Conservation (phyloP, 2,113 vertebrate genomes). For the Ctenodactylus gundi region DNA sequence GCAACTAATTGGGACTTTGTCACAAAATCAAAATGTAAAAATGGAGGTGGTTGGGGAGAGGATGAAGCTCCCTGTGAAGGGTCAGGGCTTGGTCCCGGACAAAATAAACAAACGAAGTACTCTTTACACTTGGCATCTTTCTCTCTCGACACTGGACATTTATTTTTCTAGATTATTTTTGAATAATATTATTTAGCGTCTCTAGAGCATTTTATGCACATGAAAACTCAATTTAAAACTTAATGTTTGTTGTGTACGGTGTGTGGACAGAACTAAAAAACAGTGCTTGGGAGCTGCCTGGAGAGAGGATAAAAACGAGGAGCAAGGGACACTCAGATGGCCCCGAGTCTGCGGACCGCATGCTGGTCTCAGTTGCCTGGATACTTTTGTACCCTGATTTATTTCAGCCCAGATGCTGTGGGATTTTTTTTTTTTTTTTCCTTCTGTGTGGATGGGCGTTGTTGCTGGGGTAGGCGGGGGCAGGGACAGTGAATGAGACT, state of each 20-base stretch:
- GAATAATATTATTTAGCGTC: not conserved
- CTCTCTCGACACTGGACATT: not conserved
- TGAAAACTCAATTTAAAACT: conserved; percentile 16
- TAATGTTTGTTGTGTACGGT: not conserved
- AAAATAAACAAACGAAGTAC: no score
- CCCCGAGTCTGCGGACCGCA: not conserved
- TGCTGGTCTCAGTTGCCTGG: not conserved
- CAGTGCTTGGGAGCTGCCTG: accelerated
- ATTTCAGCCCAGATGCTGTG: conserved; percentile 70
- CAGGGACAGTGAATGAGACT: conserved; percentile 37
- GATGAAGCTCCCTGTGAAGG: no score
- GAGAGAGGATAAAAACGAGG: not conserved
- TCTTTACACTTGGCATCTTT: no score
- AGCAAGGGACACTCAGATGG: not conserved
- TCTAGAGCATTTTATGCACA: not conserved
- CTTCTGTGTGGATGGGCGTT: conserved; percentile 60
- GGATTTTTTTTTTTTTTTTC: conserved; percentile 60
- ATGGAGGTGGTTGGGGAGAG: no score
- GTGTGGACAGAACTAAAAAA: not conserved
- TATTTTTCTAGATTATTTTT: not conserved
- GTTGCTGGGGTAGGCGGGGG: conserved; percentile 70
- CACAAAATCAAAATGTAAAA: no score
- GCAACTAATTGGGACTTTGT: no score
- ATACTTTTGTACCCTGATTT: conserved; percentile 55
- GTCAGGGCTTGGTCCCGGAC: no score